A percentile compares a stretch with the other conserved stretches of the same genome.
phyloP scores from a whole-genome alignment of 2,888 invertebrate species.

The Pseudococcus viburni region DNA sequence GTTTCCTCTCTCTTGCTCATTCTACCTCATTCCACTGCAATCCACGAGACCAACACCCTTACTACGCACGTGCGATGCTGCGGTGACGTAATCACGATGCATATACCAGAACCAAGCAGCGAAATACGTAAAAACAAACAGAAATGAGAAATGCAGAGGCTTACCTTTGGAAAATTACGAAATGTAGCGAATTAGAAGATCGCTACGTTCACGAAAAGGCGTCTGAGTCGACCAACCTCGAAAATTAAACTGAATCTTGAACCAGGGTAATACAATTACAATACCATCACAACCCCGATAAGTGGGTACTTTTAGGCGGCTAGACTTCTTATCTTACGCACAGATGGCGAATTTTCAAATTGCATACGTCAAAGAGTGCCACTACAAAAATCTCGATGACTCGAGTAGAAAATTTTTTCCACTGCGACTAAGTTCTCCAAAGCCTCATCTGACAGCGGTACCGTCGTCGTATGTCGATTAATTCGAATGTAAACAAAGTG shows the following conservation, averaged over 20 bases:
- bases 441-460: not conserved
- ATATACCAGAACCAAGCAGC: not conserved
- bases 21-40: not conserved
- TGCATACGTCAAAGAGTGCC: slow-evolving; percentile 24
- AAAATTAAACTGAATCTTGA: slow-evolving; percentile 39
- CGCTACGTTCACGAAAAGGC: not conserved
- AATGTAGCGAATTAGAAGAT: too few species aligned
- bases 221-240: slow-evolving; percentile 23
- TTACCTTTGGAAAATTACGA: slow-evolving; percentile 20
- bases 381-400: slow-evolving; percentile 24
- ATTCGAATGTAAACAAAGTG: slow-evolving; percentile 33
- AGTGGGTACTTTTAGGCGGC: slow-evolving; percentile 15
- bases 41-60: slow-evolving; percentile 15
- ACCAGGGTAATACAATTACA: not conserved
- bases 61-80: slow-evolving; percentile 21
- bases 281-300: not conserved
- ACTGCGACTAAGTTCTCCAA: not conserved
- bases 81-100: not conserved
- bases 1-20: not conserved
- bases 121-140: not conserved
- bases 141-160: not conserved
- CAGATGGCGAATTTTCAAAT: slow-evolving; percentile 25
- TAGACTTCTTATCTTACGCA: slow-evolving; percentile 31
- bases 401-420: slow-evolving; percentile 7
- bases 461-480: not conserved